Base-by-base conservation (phyloP, 2,797 vertebrate genomes). In the Antennarius maculatus region DNA sequence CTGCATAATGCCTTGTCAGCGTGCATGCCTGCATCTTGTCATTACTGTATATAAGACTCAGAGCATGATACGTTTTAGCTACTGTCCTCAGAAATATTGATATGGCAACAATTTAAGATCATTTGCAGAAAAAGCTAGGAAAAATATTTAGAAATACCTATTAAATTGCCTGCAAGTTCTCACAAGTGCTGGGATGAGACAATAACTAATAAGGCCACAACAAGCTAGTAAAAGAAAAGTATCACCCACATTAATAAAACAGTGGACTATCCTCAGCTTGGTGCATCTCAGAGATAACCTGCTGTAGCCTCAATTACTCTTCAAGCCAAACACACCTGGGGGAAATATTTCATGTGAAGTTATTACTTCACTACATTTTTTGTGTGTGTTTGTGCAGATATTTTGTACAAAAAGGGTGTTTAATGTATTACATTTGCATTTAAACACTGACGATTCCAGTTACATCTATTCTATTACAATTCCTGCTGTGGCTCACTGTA, bases 1-100 rank as follows among this genome's bases (percentile, higher is more conserved):
- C 80, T 86, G 81, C 72, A 71, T 83, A 88, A 87, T 87, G 84
- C 79, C 88, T 77, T 88, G 87, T 90, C 89, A 88, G 84, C 56
- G 46, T 82, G 77, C 71, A 50, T 69, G 66, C 70, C 69, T 69
- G 71, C 47, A 18, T 84, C 73, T 54, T 74, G 74, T 85, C 76
- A 87, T 82, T 74, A 77, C 67, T 71, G 66, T 74, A 86, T 87
- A 87, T 86, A 83, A 83, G 68, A 73, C 72, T 76, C 58, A 29
- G 41, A 76, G 54, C 47, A 59, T 52, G 77, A 80, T 55, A 52
- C 47, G 15, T 67, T 62, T 50, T 57, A 15, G 42, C 18, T 58
- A 34, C 11, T 17, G 7, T 56, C n/a, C 52, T 69, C 29, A 16
- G 34, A 64, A 74, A 56, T n/a, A 62, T 43, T 68, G 0, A 1